Base-by-base conservation (phyloP, 2,113 vertebrate genomes). In the Procavia capensis region DNA sequence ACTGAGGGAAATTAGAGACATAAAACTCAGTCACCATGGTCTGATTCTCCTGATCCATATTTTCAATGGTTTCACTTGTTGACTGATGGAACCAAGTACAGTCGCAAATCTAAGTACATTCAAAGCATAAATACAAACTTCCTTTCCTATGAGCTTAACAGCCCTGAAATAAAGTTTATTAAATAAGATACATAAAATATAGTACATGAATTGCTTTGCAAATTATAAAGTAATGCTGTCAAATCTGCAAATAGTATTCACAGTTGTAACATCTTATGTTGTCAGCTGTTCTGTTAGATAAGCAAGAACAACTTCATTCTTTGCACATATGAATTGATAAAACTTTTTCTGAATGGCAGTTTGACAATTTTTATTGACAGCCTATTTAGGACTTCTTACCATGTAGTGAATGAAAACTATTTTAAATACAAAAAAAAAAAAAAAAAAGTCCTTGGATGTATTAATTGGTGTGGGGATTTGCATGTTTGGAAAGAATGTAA, bases 31-130 rank as follows among this genome's bases (percentile, higher is more conserved):
- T 85, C 74, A 86, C 74, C 34, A 24, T 24, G 7, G 95, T 96
- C 27, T 68, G 59, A 39, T 97, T 97, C 64, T 82, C 17, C 14
- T 5, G 31, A 14, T 45, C n/a, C 96, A 96, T 97, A 25, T 57
- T 43, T 88, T 75, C 29, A 70, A 6, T 0, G 3, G 14, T 5
- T 84, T 41, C n/a, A 6, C 34, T 34, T 66, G 36, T 45, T n/a
- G 24, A 25, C 27, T n/a, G n/a, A 57, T 22, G 17, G 25, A 79
- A 61, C 59, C 31, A 72, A 82, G 31, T 20, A 64, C 5, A 54
- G 9, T 59, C 10, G 80, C 8, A 70, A 80, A 29, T 70, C 36
- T 50, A 39, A 13, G 0, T 63, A 10, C 11, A 64, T 50, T 75
- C 20, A 41, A 61, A 78, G 43, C 43, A 70, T 5, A 70, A 76